Evolutionary conservation across 2,888 invertebrate genomes (phyloP), one percentile per base, ranked within the genome.

Genomic region (Hirtodrosophila alboralis): DNA sequence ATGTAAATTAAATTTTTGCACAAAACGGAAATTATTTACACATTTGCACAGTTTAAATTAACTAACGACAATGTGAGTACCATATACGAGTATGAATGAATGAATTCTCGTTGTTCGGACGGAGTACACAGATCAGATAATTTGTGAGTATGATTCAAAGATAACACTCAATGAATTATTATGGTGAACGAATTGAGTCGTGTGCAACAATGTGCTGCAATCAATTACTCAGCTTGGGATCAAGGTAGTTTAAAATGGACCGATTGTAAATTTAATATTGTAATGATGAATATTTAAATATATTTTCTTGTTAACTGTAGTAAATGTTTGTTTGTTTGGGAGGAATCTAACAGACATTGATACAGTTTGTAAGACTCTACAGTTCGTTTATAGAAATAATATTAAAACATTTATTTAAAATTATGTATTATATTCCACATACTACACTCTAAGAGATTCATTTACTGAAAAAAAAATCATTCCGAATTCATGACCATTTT

Each of bases 1-100:
- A 69, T 58, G 60, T 43, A 63, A 75, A 69, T 75, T 72, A 8
- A 5, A 18, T 48, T 36, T 74, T 56, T 53, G 58, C 54, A 47
- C 61, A 81, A 85, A 79, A 85, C 86, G 86, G 79, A 85, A 80
- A 85, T 70, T 81, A 79, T 75, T 81, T 79, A 58, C 67, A 84
- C 74, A 78, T 74, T 84, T 84, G 67, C 81, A 84, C 78, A 77
- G 78, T 62, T 81, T 67, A 63, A 81, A 78, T 77, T 60, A 81
- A 74, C 63, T 47, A 44, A 56, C 67, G 52, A 62, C 62, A 45
- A 61, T 43, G 8, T 8, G 23, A 23, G 23, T 23, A n/a, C n/a
- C n/a, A n/a, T n/a, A n/a, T n/a, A 2, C 5, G 23, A 23, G 23
- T 23, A 23, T 47, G n/a, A n/a, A 26, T 66, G 71, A 75, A 75